phyloP scores from a whole-genome alignment of 2,113 vertebrate genomes.

The Tachysurus fulvidraco region DNA sequence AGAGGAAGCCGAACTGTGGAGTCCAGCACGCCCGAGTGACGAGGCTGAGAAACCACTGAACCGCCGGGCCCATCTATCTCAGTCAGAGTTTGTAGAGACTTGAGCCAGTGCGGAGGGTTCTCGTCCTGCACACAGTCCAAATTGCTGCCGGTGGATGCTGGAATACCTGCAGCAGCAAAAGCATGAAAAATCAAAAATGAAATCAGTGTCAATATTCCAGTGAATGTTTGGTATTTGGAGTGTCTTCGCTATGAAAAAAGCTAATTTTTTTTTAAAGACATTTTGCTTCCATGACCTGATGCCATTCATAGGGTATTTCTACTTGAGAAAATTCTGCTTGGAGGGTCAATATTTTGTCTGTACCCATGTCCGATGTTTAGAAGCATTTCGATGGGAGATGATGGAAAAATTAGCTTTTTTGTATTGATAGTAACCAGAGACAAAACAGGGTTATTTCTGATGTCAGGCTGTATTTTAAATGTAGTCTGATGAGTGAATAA shows the following conservation, averaged over 20 bases:
- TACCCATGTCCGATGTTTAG: neutral
- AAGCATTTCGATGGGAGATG: neutral
- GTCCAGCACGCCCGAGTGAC: conserved; percentile 78
- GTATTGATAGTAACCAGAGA: neutral
- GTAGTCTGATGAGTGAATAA: neutral
- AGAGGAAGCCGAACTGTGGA: conserved; percentile 79
- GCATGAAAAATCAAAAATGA: neutral
- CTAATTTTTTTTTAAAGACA: neutral
- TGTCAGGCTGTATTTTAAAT: neutral
- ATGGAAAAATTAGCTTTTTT: neutral
- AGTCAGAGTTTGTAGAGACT: conserved; percentile 98
- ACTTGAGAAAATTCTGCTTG: neutral
- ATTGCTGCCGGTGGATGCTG: conserved; percentile 89
- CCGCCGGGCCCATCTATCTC: conserved; percentile 91
- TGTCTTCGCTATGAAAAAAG: neutral
- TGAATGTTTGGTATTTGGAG: neutral
- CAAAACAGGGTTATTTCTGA: neutral
- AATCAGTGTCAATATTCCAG: neutral
- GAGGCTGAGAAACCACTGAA: conserved; percentile 77
- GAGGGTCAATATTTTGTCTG: neutral
- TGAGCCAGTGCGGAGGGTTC: conserved; percentile 99
- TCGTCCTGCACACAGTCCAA: conserved; percentile 98
- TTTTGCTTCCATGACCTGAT: neutral
- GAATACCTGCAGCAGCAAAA: conserved; percentile 80
- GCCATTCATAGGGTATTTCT: neutral